Evolutionary conservation across 1,140 invertebrate species (phyloP).

Genomic region (Hycleus phaleratus): DNA sequence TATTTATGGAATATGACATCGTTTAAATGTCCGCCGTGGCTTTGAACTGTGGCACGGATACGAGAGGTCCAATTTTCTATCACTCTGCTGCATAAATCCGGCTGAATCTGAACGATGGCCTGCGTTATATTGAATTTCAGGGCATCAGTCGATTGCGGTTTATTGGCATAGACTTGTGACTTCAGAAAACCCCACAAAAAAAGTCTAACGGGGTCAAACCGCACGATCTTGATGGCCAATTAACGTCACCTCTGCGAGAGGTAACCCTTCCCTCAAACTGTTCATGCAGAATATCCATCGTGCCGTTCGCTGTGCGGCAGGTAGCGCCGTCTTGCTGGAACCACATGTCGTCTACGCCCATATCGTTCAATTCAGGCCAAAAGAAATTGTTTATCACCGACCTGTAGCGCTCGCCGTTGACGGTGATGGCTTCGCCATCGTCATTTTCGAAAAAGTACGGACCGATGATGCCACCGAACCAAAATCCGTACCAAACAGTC

Average conservation of each 20-base stretch:
- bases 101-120: background rate
- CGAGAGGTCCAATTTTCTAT: background rate
- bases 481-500: constrained; percentile 37
- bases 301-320: constrained; percentile 20
- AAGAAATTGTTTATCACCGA: constrained; percentile 7
- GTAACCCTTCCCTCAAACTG: constrained; percentile 34
- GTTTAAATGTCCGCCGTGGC: background rate
- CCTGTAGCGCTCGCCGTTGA: constrained; percentile 9
- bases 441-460: constrained; percentile 27
- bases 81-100: background rate
- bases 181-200: constrained; percentile 37
- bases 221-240: constrained; percentile 38
- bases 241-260: constrained; percentile 34
- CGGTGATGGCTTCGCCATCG: constrained; percentile 3
- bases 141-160: background rate
- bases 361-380: constrained; percentile 13
- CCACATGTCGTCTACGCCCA: background rate
- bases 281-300: constrained; percentile 22
- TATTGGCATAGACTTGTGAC: background rate
- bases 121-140: background rate
- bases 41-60: background rate
- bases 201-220: constrained; percentile 40
- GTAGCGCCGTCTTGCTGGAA: constrained; percentile 27
- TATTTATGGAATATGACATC: constrained; percentile 15
- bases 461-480: constrained; percentile 33